Evolutionary conservation across 2,888 invertebrate species (phyloP).

Genomic region (Malthinus flaveolus): DNA sequence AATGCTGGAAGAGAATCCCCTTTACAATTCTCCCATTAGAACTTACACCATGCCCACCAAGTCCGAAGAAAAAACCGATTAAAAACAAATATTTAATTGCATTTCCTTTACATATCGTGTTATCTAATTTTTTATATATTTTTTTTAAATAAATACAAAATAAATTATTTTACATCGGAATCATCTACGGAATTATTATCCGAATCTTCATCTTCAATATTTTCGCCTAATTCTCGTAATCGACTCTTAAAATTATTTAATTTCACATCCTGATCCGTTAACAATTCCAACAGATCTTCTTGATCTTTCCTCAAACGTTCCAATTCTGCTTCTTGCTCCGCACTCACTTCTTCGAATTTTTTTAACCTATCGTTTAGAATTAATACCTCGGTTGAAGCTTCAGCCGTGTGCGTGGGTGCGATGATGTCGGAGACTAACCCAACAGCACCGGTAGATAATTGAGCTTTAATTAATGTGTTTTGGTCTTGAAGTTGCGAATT

Average conservation of each 20-base stretch:
- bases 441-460: conserved; percentile 56
- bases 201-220: conserved; percentile 47
- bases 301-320: conserved; percentile 81
- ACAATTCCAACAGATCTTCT: conserved; percentile 86
- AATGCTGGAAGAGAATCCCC: conserved; percentile 57
- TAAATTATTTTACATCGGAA: conserved; percentile 18
- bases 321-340: conserved; percentile 58
- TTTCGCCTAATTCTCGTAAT: conserved; percentile 50
- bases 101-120: background rate
- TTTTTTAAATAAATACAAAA: conserved; percentile 8
- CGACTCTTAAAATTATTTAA: conserved; percentile 47
- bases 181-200: conserved; percentile 43
- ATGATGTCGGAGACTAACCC: conserved; percentile 17
- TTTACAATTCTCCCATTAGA: conserved; percentile 55
- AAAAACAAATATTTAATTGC: background rate
- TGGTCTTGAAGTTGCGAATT: conserved; percentile 82
- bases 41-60: conserved; percentile 38
- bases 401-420: background rate
- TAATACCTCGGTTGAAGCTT: conserved; percentile 1
- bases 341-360: conserved; percentile 49
- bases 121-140: background rate
- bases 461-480: conserved; percentile 81
- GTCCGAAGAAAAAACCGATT: background rate
- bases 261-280: conserved; percentile 81
- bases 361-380: conserved; percentile 33